Base-by-base conservation (phyloP, 2,888 invertebrate genomes). In the Pediacus dermestoides region DNA sequence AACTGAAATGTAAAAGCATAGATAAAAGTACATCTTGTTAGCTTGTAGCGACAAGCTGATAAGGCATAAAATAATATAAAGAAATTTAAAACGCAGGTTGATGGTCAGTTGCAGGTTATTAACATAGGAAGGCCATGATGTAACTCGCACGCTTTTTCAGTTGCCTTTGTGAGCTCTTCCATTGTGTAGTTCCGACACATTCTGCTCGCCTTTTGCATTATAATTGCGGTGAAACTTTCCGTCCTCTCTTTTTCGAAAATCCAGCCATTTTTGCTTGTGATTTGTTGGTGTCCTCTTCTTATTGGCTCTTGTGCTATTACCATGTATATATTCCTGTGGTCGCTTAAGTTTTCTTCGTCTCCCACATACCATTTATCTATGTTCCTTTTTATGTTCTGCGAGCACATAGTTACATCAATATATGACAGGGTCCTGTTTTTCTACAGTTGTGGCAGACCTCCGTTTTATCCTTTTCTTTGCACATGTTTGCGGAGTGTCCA, bases 281-380 rank as follows among this genome's bases (percentile, higher is more conserved):
- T 18, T 18, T 18, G 18, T 18, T 18, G 4, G 4, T 18, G 18
- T 18, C 18, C 8, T 18, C 18, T 18, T 4, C 8, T 18, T 8
- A 18, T 18, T 18, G 4, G 4, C 4, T 4, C 4, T 18, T 18
- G 8, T 18, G 18, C 8, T 26, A 26, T 7, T n/a, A 7, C 9
- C 9, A n/a, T 9, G 6, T 10, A 4, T 26, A 26, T 26, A n/a
- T 26, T 26, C 4, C 9, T n/a, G 26, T 26, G 26, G 26, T 26
- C 26, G 9, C 26, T 26, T 9, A 26, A 26, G 26, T 26, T 26
- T 26, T 26, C 26, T n/a, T 26, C 26, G 4, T 11, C 15, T 4
- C 12, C 9, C 9, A 30, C 30, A 4, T 9, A 7, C 30, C 30
- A 30, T 30, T 26, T 9, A 4, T 10, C 9, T 9, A 26, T 4